Evolutionary conservation across 2,888 invertebrate species (phyloP).

Genomic region (Nemotelus nigrinus): DNA sequence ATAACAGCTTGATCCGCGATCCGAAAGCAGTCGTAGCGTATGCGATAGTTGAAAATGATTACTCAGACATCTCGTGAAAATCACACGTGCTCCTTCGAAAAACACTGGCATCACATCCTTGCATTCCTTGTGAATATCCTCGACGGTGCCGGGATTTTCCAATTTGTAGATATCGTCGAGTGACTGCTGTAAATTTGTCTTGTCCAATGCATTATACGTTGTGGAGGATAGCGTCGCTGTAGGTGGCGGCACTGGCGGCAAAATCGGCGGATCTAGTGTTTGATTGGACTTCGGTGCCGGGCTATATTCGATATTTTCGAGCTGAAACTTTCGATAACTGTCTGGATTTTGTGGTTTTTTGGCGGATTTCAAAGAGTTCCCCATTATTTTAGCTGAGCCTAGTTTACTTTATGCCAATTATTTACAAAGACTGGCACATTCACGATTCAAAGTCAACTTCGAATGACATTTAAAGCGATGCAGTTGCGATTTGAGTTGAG

Average conservation of each 20-base stretch:
- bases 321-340: constrained; percentile 32
- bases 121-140: constrained; percentile 48
- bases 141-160: constrained; percentile 47
- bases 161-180: constrained; percentile 26
- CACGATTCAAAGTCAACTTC: constrained; percentile 19
- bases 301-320: constrained; percentile 28
- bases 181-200: neutral
- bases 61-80: constrained; percentile 40
- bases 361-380: constrained; percentile 28
- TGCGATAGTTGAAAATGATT: constrained; percentile 47
- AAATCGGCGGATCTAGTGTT: neutral
- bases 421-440: neutral
- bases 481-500: neutral
- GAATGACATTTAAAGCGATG: neutral
- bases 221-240: neutral
- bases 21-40: constrained; percentile 40
- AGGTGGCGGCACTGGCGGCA: neutral
- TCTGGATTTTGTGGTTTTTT: constrained; percentile 24
- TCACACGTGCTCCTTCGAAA: constrained; percentile 40
- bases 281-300: neutral
- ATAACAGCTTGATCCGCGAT: constrained; percentile 41
- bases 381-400: constrained; percentile 31
- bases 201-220: neutral
- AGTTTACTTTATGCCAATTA: constrained; percentile 8
- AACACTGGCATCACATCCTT: constrained; percentile 44